These are phyloP conservation scores for Stegastes partitus DNA, from an alignment of 2,113 vertebrate species.

Conservation along the genomic window DNA sequence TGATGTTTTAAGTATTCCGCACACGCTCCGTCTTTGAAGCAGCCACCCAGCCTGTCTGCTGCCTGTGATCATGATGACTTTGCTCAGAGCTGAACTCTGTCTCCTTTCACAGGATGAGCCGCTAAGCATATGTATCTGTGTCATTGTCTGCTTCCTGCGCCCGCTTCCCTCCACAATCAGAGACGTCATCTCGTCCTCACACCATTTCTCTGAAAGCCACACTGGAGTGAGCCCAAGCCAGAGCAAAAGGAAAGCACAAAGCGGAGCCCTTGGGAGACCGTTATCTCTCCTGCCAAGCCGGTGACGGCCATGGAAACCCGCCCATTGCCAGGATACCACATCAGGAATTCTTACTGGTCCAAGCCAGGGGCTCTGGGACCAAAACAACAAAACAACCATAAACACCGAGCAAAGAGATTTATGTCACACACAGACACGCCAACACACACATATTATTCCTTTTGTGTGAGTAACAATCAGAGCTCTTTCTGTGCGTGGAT, in stretches of 20 bases:
- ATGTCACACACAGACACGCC: conserved; percentile 41
- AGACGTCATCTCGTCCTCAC: conserved; percentile 46
- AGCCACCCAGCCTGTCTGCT: conserved; percentile 13
- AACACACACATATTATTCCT: conserved; percentile 13
- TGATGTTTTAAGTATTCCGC: background rate
- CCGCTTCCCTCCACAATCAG: conserved; percentile 32
- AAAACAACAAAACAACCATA: conserved; percentile 57
- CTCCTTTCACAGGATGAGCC: conserved; percentile 31
- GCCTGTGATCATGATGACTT: conserved; percentile 24
- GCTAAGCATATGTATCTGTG: conserved; percentile 67
- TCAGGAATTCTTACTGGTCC: conserved; percentile 65
- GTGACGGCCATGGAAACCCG: conserved; percentile 41
- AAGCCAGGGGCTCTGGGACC: conserved; percentile 35
- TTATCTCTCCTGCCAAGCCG: conserved; percentile 63
- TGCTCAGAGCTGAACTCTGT: conserved; percentile 33
- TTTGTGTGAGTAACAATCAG: conserved; percentile 19
- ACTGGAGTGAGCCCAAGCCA: conserved; percentile 25
- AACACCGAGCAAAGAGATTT: conserved; percentile 52
- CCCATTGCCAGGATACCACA: conserved; percentile 66
- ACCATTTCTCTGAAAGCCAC: conserved; percentile 33
- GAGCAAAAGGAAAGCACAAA: conserved; percentile 62
- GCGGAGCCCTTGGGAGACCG: conserved; percentile 44
- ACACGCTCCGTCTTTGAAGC: conserved; percentile 6
- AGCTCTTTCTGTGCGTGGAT: conserved; percentile 30
- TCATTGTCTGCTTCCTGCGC: conserved; percentile 54